phyloP scores from a whole-genome alignment of 92 coral and sea anemone genomes.

The Parazoanthus atlanticus region DNA sequence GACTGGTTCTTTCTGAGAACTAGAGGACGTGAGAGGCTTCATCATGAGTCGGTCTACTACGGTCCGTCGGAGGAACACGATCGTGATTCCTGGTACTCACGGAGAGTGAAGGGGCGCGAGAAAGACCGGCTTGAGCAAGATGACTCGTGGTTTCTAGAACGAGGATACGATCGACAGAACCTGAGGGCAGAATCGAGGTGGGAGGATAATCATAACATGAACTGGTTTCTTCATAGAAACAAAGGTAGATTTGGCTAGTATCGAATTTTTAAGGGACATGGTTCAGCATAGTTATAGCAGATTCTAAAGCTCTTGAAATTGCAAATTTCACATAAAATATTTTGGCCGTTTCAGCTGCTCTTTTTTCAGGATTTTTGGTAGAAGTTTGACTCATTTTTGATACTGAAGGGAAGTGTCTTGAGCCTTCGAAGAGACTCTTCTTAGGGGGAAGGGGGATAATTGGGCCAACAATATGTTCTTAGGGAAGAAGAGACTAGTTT shows the following conservation, averaged over 20 bases:
- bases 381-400: not conserved
- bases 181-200: constrained; percentile 22
- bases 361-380: not conserved
- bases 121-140: constrained; percentile 27
- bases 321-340: too few species aligned
- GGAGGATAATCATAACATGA: constrained; percentile 21
- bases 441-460: not conserved
- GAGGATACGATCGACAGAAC: constrained; percentile 58
- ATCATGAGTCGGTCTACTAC: not conserved
- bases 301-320: too few species aligned
- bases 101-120: constrained; percentile 69
- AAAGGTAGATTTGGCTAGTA: constrained; percentile 30
- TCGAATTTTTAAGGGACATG: too few species aligned
- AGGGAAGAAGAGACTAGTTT: too few species aligned
- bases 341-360: not conserved
- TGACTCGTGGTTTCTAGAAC: constrained; percentile 73
- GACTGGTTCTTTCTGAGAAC: constrained; percentile 33
- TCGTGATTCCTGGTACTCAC: constrained; percentile 65
- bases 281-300: too few species aligned
- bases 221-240: constrained; percentile 35
- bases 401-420: not conserved
- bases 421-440: not conserved
- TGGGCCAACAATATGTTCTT: not conserved
- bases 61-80: constrained; percentile 4
- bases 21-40: constrained; percentile 21